Percentiles rank a stretch among this genome's conserved stretches.
Evolutionary conservation across 2,888 invertebrate genomes (phyloP).

Genomic region (Tillus elongatus): DNA sequence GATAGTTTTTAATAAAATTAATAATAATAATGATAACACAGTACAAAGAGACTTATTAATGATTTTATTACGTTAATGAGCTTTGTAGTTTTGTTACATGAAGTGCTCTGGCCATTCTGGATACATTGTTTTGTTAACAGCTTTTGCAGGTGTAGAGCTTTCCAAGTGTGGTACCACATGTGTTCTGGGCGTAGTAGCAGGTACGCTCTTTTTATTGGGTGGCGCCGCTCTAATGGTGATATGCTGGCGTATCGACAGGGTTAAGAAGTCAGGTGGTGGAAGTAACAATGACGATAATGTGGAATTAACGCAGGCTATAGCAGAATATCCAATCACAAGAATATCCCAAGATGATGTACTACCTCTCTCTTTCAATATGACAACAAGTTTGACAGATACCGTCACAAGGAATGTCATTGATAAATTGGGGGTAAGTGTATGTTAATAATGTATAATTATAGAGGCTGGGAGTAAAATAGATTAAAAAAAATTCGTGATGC

Average conservation of each 20-base stretch:
- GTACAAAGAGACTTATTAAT: no score
- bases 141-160: slow-evolving; percentile 25
- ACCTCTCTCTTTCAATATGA: slow-evolving; percentile 37
- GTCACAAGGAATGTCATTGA: slow-evolving; percentile 26
- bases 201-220: slow-evolving; percentile 35
- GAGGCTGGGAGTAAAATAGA: no score
- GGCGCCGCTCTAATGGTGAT: slow-evolving; percentile 31
- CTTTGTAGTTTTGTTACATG: slow-evolving; percentile 1
- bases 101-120: background rate
- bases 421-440: slow-evolving; percentile 32
- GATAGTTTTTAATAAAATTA: no score
- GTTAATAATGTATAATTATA: no score
- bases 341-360: slow-evolving; percentile 31
- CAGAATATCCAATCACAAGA: slow-evolving; percentile 34
- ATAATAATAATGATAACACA: no score
- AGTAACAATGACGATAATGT: slow-evolving; percentile 32
- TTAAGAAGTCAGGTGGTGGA: slow-evolving; percentile 32
- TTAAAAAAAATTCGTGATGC: no score
- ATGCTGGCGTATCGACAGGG: slow-evolving; percentile 33
- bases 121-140: no score
- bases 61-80: background rate
- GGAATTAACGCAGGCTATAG: slow-evolving; percentile 34
- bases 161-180: slow-evolving; percentile 43
- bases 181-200: slow-evolving; percentile 41
- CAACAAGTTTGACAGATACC: slow-evolving; percentile 26